Conservation (phyloP, 1,140 invertebrate species). For the Drosophila quadrilineata region DNA sequence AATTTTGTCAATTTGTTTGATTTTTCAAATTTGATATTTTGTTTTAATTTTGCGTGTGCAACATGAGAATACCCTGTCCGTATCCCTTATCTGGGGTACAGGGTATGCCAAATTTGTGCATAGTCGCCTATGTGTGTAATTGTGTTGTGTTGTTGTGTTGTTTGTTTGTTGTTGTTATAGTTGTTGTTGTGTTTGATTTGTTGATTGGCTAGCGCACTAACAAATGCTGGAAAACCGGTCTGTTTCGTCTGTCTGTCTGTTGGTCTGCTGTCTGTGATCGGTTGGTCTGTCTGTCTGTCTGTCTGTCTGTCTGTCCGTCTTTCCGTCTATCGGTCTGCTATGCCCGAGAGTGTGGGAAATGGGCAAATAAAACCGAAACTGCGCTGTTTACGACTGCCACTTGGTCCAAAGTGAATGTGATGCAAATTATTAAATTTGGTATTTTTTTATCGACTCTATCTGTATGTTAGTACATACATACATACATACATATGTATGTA, state of each 20-base stretch:
- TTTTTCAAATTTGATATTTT: too few species aligned
- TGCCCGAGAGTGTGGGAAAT: slow-evolving; percentile 44
- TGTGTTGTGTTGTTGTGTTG: too few species aligned
- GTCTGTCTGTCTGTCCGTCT: too few species aligned
- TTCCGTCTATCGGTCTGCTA: too few species aligned
- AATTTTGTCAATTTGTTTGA: too few species aligned
- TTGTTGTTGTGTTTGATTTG: slow-evolving; percentile 11
- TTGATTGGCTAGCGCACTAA: slow-evolving; percentile 28
- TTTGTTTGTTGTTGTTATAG: too few species aligned
- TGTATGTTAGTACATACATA: too few species aligned
- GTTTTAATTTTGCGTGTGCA: not conserved
- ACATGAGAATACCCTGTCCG: not conserved
- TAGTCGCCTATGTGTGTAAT: not conserved
- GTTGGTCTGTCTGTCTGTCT: too few species aligned
- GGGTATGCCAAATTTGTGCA: slow-evolving; percentile 6
- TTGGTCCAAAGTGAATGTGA: slow-evolving; percentile 52
- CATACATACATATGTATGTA: too few species aligned
- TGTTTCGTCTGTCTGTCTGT: too few species aligned
- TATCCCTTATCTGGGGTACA: not conserved
- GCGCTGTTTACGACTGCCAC: slow-evolving; percentile 21
- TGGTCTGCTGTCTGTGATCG: too few species aligned
- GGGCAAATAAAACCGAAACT: slow-evolving; percentile 42
- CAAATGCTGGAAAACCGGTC: slow-evolving; percentile 48
- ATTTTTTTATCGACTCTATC: slow-evolving; percentile 14
- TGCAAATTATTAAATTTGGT: slow-evolving; percentile 47